Evolutionary conservation across 2,113 vertebrate genomes (phyloP), one percentile per base, ranked within the genome.

Genomic region (Trematomus loennbergii): DNA sequence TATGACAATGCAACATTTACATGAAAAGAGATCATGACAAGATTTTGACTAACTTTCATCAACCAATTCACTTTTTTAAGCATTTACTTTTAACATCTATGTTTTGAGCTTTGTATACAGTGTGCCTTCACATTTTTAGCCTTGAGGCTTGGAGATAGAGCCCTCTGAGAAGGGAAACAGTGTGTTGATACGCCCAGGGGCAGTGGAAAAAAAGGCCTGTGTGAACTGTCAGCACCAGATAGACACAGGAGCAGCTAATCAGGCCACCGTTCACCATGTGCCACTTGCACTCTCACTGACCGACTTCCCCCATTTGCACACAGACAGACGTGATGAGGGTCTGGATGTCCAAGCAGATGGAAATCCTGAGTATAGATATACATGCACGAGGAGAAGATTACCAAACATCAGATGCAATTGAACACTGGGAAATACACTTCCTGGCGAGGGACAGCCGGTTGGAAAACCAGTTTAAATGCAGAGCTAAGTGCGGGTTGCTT

Each of bases 191-290:
- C 92, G 86, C 91, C 91, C 89, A 85, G 83, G 53, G 82, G 78
- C 81, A 91, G 93, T 94, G 94, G 94, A 93, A 95, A 94, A 91
- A 88, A 88, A 62, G 79, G 81, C 82, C 93, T 90, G 91, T 95
- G 95, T 93, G 93, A 95, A 94, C 94, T 94, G 93, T 95, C 94
- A 94, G 86, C 94, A 93, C 85, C 89, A 91, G 93, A 95, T 94
- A 93, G 91, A 92, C 86, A 90, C 89, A 88, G 63, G 67, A 90
- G 89, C 81, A 69, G 86, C 86, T 94, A 94, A 93, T 93, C 82
- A 82, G 88, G 84, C 89, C 82, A 71, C 88, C 77, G 83, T 83
- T 86, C 83, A 82, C 86, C 81, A 86, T 89, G 81, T 91, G 87
- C 90, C 91, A 88, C 89, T 91, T 90, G 88, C 84, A 90, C 87